phyloP scores from a whole-genome alignment of 2,888 invertebrate genomes.

The Ryuthela nishihirai region DNA sequence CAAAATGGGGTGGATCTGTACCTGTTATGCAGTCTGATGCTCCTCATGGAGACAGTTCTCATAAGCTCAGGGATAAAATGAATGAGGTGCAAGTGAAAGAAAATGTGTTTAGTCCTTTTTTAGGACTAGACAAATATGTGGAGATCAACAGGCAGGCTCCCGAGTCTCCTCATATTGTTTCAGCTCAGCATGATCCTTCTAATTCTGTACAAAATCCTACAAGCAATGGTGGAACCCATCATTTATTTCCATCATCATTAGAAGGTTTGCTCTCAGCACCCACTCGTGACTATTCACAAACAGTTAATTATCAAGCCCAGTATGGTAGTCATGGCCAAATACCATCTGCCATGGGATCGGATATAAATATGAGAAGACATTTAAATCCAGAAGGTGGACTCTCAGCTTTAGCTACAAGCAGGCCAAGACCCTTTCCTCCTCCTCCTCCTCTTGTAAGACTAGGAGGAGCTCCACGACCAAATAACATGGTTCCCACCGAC shows the following conservation, averaged over 20 bases:
- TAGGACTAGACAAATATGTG: constrained; percentile 20
- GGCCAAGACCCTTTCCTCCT: constrained; percentile 16
- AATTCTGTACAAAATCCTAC: constrained; percentile 7
- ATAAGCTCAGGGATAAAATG: constrained; percentile 31
- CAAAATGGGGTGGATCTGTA: constrained; percentile 10
- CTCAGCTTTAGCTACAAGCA: constrained; percentile 15
- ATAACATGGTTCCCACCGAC: constrained; percentile 7
- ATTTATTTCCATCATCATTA: constrained; percentile 18
- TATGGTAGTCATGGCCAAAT: constrained; percentile 26
- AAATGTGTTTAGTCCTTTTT: constrained; percentile 21
- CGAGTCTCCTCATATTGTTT: constrained; percentile 7
- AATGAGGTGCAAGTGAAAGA: constrained; percentile 28
- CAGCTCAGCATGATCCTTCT: constrained; percentile 8
- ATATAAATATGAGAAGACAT: too few species aligned
- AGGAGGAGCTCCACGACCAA: constrained; percentile 3
- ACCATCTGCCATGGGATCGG: too few species aligned
- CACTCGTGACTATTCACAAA: constrained; percentile 28
- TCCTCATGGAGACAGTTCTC: constrained; percentile 7
- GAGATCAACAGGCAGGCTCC: constrained; percentile 8
- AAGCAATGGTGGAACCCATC: constrained; percentile 10
- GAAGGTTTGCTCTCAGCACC: constrained; percentile 22
- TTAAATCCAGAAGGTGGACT: constrained; percentile 15
- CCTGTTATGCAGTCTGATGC: constrained; percentile 1
- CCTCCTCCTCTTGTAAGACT: constrained; percentile 34
- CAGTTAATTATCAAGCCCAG: constrained; percentile 26